Conservation (phyloP, 2,113 vertebrate genomes). For the Calypte anna region DNA sequence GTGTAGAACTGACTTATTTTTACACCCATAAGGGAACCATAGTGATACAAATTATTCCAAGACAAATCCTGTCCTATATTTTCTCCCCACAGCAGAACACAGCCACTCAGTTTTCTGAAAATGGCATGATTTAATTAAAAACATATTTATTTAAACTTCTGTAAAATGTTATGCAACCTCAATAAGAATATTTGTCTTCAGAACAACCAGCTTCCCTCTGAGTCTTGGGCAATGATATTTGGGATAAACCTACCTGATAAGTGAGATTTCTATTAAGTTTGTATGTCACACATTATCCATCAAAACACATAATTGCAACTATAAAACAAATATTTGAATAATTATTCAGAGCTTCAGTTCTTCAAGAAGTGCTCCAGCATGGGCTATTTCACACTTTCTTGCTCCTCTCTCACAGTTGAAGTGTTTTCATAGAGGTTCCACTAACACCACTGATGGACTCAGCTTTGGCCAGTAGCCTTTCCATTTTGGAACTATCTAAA, state of each 20-base stretch:
- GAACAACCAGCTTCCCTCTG: not conserved
- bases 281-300: not conserved
- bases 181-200: not conserved
- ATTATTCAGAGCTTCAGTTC: not conserved
- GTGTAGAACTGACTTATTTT: not conserved
- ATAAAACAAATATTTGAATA: not conserved
- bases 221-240: not conserved
- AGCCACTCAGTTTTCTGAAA: not conserved
- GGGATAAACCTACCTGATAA: not conserved
- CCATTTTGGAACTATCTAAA: not conserved
- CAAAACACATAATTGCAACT: not conserved
- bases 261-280: not conserved
- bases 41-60: not conserved
- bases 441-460: fast-evolving
- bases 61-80: not conserved
- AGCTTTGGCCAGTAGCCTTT: not conserved
- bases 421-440: not conserved
- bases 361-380: not conserved
- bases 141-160: not conserved
- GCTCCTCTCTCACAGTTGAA: not conserved
- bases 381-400: not conserved
- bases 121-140: not conserved
- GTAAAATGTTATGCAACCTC: not conserved
- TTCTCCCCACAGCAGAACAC: not conserved
- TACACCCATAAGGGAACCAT: not conserved